Evolutionary conservation across 2,797 vertebrate species (phyloP), one percentile per base, ranked within the genome.

Genomic region (Onychomys leucogaster): DNA sequence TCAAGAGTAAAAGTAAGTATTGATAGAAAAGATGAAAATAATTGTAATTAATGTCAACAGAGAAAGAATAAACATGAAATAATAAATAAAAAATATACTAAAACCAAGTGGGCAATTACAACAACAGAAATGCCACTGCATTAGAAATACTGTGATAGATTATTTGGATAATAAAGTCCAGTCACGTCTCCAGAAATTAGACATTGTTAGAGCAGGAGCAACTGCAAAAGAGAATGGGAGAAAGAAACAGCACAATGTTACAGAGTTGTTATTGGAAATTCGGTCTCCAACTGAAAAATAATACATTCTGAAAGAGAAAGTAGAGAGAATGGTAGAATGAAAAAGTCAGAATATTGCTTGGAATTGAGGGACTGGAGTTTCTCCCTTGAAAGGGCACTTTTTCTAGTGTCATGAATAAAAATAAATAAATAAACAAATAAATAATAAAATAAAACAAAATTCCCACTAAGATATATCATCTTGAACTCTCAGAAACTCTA

Each of bases 311-410:
- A 77, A 71, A 87, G n/a, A 75, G 34, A 52, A 37, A 86, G 65
- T 84, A 90, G 91, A 91, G 92, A 43, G 49, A 94, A 88, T 57
- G 57, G 71, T 34, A 57, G 80, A 80, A 87, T 71, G 27, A 94
- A 77, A 88, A 43, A 90, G 57, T 84, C 4, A 41, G 57, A 96
- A 65, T 71, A 85, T 80, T 73, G 37, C 25, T 96, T 94, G 88
- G 49, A 49, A 84, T 81, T 41, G 21, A 75, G 3, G 3, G 43
- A 25, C 9, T 65, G 78, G 29, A 65, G 32, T 59, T 81, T 88
- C 71, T 86, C 46, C 8, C 73, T 23, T 13, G 4, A 84, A 86
- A 94, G 23, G 0, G 6, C 76, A n/a, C 21, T 73, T 46, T 83
- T 0, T 57, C 55, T 55, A 78, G 17, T 17, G 77, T 94, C 37